These are phyloP conservation scores for Orgyia antiqua DNA, from an alignment of 2,888 invertebrate species.

Conservation along the genomic window DNA sequence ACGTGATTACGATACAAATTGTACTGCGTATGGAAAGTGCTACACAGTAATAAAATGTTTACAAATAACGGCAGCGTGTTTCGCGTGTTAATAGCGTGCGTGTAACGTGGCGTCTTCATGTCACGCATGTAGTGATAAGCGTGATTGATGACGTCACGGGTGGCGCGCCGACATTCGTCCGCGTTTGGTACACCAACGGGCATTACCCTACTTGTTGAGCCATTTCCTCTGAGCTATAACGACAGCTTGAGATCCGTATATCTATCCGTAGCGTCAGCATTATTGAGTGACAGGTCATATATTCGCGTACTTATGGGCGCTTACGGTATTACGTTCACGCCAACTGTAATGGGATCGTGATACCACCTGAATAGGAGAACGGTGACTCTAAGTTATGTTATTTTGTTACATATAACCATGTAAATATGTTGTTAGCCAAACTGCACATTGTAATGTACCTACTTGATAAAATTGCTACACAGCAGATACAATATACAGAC, in stretches of 20 bases:
- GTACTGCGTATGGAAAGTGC: conserved; percentile 1
- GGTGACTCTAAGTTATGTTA: too few species aligned
- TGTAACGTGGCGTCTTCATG: conserved; percentile 29
- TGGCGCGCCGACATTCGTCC: conserved; percentile 22
- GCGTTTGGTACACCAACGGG: conserved; percentile 16
- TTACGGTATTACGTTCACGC: conserved; percentile 13
- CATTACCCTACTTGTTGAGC: conserved; percentile 43
- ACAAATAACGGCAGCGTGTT: not conserved
- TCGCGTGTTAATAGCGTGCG: conserved; percentile 20
- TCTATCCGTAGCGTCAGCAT: conserved; percentile 24
- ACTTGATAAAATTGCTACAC: too few species aligned
- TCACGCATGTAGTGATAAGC: conserved; percentile 50
- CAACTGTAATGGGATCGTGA: conserved; percentile 10
- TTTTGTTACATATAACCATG: too few species aligned
- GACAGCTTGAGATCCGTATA: conserved; percentile 18
- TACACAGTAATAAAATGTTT: conserved; percentile 9
- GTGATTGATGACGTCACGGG: conserved; percentile 68
- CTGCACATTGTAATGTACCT: too few species aligned
- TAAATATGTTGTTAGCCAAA: too few species aligned
- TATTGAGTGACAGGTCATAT: conserved; percentile 27
- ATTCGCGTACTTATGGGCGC: conserved; percentile 13
- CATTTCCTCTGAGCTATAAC: conserved; percentile 17
- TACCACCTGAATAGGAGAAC: not conserved
- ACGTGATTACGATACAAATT: too few species aligned
- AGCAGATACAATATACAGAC: too few species aligned